These are phyloP conservation scores for Pseudobourletiella spinata DNA, from an alignment of 1,140 invertebrate species.

Conservation along the genomic window DNA sequence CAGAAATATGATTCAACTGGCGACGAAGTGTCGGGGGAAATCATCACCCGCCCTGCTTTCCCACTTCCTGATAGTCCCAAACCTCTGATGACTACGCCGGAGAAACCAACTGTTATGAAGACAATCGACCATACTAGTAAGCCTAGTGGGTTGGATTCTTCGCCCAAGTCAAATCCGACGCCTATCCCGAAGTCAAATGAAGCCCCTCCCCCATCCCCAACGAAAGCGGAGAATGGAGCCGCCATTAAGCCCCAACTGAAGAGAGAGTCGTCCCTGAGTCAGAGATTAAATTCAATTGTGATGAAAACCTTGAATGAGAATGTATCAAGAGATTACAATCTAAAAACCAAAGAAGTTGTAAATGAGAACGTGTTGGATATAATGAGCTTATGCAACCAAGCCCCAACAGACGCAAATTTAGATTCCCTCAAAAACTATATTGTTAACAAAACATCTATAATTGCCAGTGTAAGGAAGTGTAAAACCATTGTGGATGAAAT, in stretches of 20 bases:
- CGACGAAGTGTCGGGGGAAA: not conserved
- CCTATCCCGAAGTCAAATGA: not conserved
- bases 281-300: conserved; percentile 74
- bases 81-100: not conserved
- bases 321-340: conserved; percentile 59
- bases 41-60: not conserved
- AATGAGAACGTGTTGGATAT: not conserved
- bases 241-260: conserved; percentile 48
- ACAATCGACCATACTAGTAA: conserved; percentile 15
- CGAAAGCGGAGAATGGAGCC: not conserved
- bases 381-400: conserved; percentile 1
- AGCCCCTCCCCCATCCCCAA: not conserved
- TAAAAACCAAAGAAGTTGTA: conserved; percentile 8
- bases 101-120: not conserved
- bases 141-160: not conserved
- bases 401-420: not conserved
- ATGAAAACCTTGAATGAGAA: conserved; percentile 84
- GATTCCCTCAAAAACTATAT: conserved; percentile 57
- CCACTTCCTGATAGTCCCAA: not conserved
- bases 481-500: conserved; percentile 64
- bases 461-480: conserved; percentile 66
- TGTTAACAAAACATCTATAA: conserved; percentile 68
- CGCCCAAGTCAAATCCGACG: not conserved
- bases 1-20: no score
- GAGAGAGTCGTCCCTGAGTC: conserved; percentile 57